Evolutionary conservation across 2,888 invertebrate genomes (phyloP).

Genomic region (Chromoteleia sp.): DNA sequence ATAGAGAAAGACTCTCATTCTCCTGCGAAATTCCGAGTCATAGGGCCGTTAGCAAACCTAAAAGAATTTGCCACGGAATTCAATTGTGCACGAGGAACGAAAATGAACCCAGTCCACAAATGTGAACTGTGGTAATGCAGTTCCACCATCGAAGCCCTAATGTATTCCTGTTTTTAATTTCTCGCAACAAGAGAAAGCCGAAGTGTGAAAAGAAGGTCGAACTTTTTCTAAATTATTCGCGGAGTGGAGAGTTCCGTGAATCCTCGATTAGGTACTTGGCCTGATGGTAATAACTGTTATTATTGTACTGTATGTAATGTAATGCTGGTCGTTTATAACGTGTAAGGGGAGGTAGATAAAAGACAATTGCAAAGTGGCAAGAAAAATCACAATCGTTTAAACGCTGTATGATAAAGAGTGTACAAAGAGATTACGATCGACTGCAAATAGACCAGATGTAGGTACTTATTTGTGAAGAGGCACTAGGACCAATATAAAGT

Average conservation of each 20-base stretch:
- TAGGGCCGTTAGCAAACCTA: slow-evolving; percentile 94
- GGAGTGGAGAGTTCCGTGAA: background rate
- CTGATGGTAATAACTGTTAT: slow-evolving; percentile 55
- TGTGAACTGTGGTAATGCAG: slow-evolving; percentile 95
- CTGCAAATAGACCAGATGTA: slow-evolving; percentile 2
- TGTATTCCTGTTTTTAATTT: slow-evolving; percentile 1
- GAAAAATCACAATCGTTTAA: slow-evolving; percentile 7
- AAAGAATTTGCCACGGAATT: slow-evolving; percentile 93
- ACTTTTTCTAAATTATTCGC: background rate
- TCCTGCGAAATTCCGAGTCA: slow-evolving; percentile 93
- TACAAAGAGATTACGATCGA: slow-evolving; percentile 29
- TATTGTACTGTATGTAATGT: slow-evolving; percentile 60
- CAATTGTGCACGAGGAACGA: slow-evolving; percentile 89
- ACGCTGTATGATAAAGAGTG: slow-evolving; percentile 37
- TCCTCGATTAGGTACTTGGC: slow-evolving; percentile 43
- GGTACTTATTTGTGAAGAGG: slow-evolving; percentile 55
- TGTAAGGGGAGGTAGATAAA: slow-evolving; percentile 24
- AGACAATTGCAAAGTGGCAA: slow-evolving; percentile 16
- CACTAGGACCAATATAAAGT: slow-evolving; percentile 65
- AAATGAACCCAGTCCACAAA: slow-evolving; percentile 94
- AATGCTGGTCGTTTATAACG: slow-evolving; percentile 55
- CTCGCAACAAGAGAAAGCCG: background rate
- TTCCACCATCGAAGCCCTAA: background rate
- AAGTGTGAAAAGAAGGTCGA: background rate
- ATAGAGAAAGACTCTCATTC: slow-evolving; percentile 97